Conservation (phyloP, 2,797 vertebrate genomes). For the Cirrhinus mrigala region DNA sequence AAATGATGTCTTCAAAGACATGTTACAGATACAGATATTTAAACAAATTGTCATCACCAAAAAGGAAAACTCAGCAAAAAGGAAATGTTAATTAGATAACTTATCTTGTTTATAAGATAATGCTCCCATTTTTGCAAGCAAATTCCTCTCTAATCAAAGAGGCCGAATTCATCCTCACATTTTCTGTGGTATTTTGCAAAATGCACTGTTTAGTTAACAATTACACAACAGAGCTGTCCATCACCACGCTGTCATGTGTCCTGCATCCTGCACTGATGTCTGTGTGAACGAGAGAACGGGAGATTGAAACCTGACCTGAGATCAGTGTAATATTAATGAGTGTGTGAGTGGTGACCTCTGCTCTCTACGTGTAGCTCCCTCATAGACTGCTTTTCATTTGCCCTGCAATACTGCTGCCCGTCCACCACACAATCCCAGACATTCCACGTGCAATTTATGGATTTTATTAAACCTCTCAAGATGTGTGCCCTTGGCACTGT, state of each 20-base stretch:
- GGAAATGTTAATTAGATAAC: not conserved
- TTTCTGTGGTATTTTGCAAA: conserved; percentile 6
- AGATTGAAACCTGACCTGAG: conserved; percentile 37
- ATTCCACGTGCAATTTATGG: conserved; percentile 72
- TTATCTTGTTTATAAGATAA: conserved; percentile 11
- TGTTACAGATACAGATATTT: not conserved
- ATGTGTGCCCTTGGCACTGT: conserved; percentile 68
- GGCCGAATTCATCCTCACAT: not conserved
- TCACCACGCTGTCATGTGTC: conserved; percentile 23
- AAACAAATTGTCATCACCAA: not conserved
- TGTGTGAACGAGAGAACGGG: conserved; percentile 3
- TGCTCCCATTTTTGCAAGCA: not conserved
- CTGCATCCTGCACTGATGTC: conserved; percentile 15
- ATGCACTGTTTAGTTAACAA: conserved; percentile 37
- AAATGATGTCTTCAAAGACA: conserved; percentile 8
- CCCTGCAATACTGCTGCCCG: conserved; percentile 56
- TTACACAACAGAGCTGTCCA: conserved; percentile 30
- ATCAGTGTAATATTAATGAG: conserved; percentile 53
- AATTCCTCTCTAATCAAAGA: conserved; percentile 29
- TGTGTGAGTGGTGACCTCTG: conserved; percentile 42
- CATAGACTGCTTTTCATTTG: conserved; percentile 69
- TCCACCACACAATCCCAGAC: conserved; percentile 64
- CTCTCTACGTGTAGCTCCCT: not conserved
- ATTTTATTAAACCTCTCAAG: conserved; percentile 73
- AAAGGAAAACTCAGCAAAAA: not conserved